phyloP scores from a whole-genome alignment of 2,113 vertebrate species.

The Eubucco bourcierii region DNA sequence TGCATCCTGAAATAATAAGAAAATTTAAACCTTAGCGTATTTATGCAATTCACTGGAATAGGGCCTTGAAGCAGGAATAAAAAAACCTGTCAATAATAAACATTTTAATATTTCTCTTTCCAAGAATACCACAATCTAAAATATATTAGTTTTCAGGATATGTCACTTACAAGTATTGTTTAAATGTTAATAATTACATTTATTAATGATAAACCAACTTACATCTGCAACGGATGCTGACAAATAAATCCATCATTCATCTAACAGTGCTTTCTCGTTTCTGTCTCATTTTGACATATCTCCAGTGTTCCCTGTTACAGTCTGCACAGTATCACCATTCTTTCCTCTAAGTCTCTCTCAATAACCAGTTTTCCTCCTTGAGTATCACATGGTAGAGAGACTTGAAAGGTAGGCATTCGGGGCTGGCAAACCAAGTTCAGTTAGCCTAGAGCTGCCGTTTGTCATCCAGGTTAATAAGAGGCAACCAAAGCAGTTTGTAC shows the following conservation, averaged over 20 bases:
- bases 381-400: neutral
- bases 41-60: neutral
- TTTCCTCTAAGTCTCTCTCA: neutral
- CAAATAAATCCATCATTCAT: neutral
- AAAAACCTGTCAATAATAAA: neutral
- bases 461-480: neutral
- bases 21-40: neutral
- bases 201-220: neutral
- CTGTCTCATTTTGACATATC: neutral
- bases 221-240: neutral
- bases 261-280: neutral
- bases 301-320: neutral
- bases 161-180: neutral
- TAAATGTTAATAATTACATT: neutral
- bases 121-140: neutral
- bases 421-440: neutral
- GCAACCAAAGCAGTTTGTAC: neutral
- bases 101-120: neutral
- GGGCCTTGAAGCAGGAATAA: neutral
- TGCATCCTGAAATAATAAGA: neutral
- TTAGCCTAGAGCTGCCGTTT: neutral
- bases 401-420: neutral
- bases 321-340: neutral
- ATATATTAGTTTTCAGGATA: neutral
- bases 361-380: neutral